Conservation (phyloP, 2,113 vertebrate genomes). For the Callocephalon fimbriatum region DNA sequence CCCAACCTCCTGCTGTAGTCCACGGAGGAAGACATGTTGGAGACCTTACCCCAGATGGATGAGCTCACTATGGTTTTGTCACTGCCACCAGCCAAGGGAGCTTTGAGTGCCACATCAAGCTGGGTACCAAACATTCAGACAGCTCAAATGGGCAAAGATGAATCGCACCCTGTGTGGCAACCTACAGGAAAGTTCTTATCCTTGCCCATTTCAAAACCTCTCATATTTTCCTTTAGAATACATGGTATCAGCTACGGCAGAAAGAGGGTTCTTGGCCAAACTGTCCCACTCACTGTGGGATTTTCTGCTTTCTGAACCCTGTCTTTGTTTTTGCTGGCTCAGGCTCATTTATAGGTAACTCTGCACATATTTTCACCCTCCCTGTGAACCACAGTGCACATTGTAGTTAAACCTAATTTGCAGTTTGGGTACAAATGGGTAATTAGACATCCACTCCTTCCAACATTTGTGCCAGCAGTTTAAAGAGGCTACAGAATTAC, state of each 20-base stretch:
- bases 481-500: slow-evolving; percentile 26
- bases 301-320: slow-evolving; percentile 34
- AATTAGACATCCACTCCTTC: slow-evolving; percentile 35
- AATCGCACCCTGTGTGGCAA: not conserved
- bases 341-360: slow-evolving; percentile 9
- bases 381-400: slow-evolving; percentile 20
- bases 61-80: not conserved
- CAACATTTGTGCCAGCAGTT: slow-evolving; percentile 21
- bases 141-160: not conserved
- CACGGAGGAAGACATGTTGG: fast-evolving
- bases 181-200: not conserved
- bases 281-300: not conserved
- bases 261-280: not conserved
- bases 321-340: slow-evolving; percentile 48
- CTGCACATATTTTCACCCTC: slow-evolving; percentile 2
- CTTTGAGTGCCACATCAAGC: not conserved
- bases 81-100: not conserved
- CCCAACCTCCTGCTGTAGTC: not conserved
- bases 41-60: not conserved
- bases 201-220: not conserved
- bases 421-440: slow-evolving; percentile 14
- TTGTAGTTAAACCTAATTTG: slow-evolving; percentile 39
- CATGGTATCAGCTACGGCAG: not conserved
- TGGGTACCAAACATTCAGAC: not conserved
- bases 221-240: not conserved